Percentiles rank a stretch among this genome's conserved stretches.
phyloP scores from a whole-genome alignment of 2,113 vertebrate species.

The Microtus pennsylvanicus region DNA sequence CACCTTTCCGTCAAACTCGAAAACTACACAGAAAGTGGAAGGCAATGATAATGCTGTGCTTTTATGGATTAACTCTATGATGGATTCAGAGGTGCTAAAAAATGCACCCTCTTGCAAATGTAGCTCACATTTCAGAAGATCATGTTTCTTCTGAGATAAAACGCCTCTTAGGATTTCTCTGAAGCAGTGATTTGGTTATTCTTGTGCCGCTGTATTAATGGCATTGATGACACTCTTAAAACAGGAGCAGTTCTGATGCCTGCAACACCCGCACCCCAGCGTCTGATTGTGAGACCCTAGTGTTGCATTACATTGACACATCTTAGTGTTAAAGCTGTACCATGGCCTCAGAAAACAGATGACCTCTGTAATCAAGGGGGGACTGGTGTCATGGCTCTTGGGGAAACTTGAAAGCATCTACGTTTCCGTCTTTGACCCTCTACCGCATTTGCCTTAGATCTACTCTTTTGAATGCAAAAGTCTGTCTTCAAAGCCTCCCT shows the following conservation, averaged over 20 bases:
- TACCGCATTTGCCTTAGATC: background rate
- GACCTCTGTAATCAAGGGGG: conserved; percentile 8
- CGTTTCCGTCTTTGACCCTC: background rate
- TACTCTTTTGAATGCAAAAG: background rate
- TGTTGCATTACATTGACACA: background rate
- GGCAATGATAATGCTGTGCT: background rate
- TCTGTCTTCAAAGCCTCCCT: background rate
- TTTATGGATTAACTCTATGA: conserved; percentile 42
- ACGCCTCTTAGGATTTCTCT: conserved; percentile 34
- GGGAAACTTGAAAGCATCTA: background rate
- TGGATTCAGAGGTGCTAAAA: conserved; percentile 44
- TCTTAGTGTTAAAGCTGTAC: conserved; percentile 46
- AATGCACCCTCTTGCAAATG: conserved; percentile 17
- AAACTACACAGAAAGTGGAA: conserved; percentile 45
- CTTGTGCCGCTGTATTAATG: background rate
- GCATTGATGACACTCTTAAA: background rate
- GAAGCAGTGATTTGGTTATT: conserved; percentile 44
- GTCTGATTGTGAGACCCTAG: background rate
- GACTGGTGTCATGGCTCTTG: conserved; percentile 36
- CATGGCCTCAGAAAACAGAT: conserved; percentile 36
- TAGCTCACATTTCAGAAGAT: conserved; percentile 40
- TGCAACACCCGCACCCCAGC: background rate
- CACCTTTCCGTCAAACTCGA: conserved; percentile 42
- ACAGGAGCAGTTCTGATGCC: conserved; percentile 6
- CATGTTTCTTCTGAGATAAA: conserved; percentile 27